A percentile compares a stretch with the other conserved stretches of the same genome.
phyloP scores from a whole-genome alignment of 92 coral and sea anemone species.

The Epizoanthus scotinus region DNA sequence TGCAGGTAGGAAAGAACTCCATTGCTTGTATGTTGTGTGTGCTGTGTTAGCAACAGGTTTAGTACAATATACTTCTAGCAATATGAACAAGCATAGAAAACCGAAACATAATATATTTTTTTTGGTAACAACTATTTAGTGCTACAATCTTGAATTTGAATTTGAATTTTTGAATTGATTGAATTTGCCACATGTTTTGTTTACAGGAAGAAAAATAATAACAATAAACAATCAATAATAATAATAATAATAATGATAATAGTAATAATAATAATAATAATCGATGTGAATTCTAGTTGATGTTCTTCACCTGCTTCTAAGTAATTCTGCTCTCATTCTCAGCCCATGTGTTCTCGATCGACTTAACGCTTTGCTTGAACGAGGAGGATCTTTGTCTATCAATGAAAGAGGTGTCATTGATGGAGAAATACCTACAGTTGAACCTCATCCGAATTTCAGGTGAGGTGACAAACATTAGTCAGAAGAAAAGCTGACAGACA shows the following conservation, averaged over 20 bases:
- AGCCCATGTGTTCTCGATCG: constrained; percentile 98
- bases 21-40: background rate
- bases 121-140: too few species aligned
- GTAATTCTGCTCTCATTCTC: constrained; percentile 13
- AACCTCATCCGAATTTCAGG: constrained; percentile 96
- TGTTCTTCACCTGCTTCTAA: too few species aligned
- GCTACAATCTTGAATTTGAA: too few species aligned
- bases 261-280: too few species aligned
- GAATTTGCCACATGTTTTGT: too few species aligned
- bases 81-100: too few species aligned
- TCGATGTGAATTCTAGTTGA: too few species aligned
- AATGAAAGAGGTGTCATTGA: constrained; percentile 97
- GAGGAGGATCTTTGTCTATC: constrained; percentile 82
- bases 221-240: too few species aligned
- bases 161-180: too few species aligned
- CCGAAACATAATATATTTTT: background rate
- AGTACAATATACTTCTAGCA: too few species aligned
- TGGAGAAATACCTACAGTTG: constrained; percentile 87
- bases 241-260: too few species aligned
- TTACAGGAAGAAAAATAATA: too few species aligned
- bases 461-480: constrained; percentile 10
- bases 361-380: constrained; percentile 90
- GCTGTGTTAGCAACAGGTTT: background rate
- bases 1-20: constrained; percentile 73
- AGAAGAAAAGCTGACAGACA: background rate